Evolutionary conservation across 2,888 invertebrate genomes (phyloP), one percentile per base, ranked within the genome.

Genomic region (Strigamia maritima): DNA sequence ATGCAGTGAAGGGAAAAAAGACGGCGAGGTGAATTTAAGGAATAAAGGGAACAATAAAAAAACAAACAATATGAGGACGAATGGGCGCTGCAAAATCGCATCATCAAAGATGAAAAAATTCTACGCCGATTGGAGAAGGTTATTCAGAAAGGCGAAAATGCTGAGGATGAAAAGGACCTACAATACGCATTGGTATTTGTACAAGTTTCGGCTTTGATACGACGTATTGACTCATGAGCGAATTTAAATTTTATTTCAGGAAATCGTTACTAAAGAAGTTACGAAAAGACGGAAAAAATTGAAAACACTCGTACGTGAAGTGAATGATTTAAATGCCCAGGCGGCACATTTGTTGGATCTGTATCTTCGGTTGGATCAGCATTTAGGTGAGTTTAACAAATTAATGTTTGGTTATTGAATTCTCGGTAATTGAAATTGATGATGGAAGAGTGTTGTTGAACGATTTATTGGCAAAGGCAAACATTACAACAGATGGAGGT

Each of bases 301-400:
- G 8, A 81, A 82, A 14, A 81, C 81, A 44, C 76, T 83, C 19
- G 80, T 82, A 38, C 24, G 80, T 35, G 83, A 84, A 76, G 81
- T 84, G 16, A 79, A 79, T 1, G 79, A 81, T 16, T 80, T 83
- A 24, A 82, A 82, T 40, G 54, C 28, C 10, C 78, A 82, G 76
- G 85, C 86, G 6, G 86, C 87, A 26, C 83, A 84, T 77, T 83
- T 88, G 60, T 85, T 86, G 79, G 84, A 84, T 2, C 82, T 88
- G 0, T 87, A 87, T 81, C 85, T 85, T 26, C 85, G 87, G 79
- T 86, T 88, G 81, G 88, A 89, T 80, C 83, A 84, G 28, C 83
- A 88, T 79, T 83, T 89, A 54, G 85, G 88, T 88, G 81, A 83
- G 84, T 38, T 49, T 22, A 24, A 3, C 8, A n/a, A 44, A 44